Evolutionary conservation across 2,888 invertebrate species (phyloP).

Genomic region (Muscina levida): DNA sequence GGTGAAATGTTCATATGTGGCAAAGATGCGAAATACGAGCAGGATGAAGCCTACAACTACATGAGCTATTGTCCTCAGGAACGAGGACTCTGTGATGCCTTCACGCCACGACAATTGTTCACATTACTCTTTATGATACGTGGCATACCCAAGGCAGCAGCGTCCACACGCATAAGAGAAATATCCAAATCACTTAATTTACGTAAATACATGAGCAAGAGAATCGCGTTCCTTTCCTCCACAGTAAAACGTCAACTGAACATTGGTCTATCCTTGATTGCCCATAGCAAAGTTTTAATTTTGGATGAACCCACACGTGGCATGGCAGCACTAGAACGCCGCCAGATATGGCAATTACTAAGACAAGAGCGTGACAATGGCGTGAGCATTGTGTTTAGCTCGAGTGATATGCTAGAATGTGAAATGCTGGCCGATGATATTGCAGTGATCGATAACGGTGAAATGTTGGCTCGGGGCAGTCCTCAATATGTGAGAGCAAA

Average conservation of each 20-base stretch:
- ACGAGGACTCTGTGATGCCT: constrained; percentile 83
- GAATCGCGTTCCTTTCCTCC: constrained; percentile 82
- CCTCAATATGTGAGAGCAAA: constrained; percentile 88
- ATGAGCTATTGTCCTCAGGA: constrained; percentile 86
- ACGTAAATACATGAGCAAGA: constrained; percentile 82
- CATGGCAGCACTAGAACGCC: constrained; percentile 87
- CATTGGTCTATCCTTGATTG: constrained; percentile 86
- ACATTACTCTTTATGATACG: constrained; percentile 83
- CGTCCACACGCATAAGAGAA: constrained; percentile 75
- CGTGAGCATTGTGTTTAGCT: constrained; percentile 88
- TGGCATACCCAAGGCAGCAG: constrained; percentile 80
- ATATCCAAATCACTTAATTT: constrained; percentile 82
- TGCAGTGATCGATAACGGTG: constrained; percentile 88
- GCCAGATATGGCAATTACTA: constrained; percentile 89
- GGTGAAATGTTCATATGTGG: constrained; percentile 86
- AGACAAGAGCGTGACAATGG: constrained; percentile 85
- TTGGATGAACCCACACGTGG: constrained; percentile 82
- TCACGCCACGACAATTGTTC: constrained; percentile 85
- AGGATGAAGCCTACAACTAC: constrained; percentile 82
- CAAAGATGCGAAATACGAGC: constrained; percentile 81
- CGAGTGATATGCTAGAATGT: constrained; percentile 91
- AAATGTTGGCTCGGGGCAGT: constrained; percentile 86
- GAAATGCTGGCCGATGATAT: constrained; percentile 88
- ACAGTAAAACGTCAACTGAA: constrained; percentile 87
- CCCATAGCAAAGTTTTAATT: constrained; percentile 84